phyloP scores from a whole-genome alignment of 2,113 vertebrate species.

The Cyanoderma ruficeps region DNA sequence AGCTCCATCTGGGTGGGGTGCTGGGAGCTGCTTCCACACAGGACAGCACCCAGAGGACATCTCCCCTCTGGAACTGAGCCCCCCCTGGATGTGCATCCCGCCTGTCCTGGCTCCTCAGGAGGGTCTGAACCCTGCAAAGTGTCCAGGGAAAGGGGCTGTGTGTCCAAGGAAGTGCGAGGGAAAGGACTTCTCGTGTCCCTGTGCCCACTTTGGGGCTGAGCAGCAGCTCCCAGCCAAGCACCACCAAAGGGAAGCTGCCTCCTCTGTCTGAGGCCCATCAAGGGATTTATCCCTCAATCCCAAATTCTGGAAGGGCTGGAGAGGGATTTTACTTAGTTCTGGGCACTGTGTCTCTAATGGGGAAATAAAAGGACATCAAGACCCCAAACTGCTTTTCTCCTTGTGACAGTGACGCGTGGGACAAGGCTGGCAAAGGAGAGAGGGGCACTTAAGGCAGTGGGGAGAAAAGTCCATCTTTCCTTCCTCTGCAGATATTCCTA shows the following conservation, averaged over 20 bases:
- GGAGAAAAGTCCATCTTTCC: background rate
- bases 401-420: background rate
- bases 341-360: background rate
- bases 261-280: background rate
- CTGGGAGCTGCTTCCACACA: background rate
- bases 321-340: background rate
- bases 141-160: background rate
- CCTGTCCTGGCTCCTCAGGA: background rate
- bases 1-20: background rate
- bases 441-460: background rate
- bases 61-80: background rate
- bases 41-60: fast-evolving
- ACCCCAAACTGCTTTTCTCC: background rate
- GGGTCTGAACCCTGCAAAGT: background rate
- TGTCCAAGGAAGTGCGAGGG: background rate
- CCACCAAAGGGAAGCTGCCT: background rate
- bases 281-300: background rate
- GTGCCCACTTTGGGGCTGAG: background rate
- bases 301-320: background rate
- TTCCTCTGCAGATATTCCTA: background rate
- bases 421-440: background rate
- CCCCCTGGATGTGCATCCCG: background rate
- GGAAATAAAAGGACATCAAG: background rate
- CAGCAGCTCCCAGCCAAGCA: background rate
- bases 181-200: background rate